Evolutionary conservation across 2,113 vertebrate species (phyloP), one percentile per base, ranked within the genome.

Genomic region (Empidonax alnorum): DNA sequence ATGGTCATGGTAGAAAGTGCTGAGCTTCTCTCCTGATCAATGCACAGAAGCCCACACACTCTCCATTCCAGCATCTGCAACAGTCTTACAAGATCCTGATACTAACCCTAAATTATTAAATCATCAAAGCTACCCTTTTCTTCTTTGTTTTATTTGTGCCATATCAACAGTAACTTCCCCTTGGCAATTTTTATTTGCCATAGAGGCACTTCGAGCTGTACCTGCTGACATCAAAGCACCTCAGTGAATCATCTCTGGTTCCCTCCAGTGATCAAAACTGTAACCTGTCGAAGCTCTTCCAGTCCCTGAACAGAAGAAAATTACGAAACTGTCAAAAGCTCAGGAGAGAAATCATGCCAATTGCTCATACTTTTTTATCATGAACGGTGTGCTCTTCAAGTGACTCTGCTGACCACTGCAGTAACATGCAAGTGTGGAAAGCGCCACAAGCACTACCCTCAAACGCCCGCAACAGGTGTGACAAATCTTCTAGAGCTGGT

Each of bases 121-220:
- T 86, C 72, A 86, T 80, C 75, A 91, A 89, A 94, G 37, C 22
- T 52, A 53, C 10, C 11, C 18, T 71, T 84, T 92, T 81, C 12
- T 72, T 72, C 37, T 79, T 87, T 76, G n/a, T 90, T 94, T 95
- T 93, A 63, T 80, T 85, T 83, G 17, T 15, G 74, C 84, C 66
- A 31, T 79, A 49, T 62, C 81, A 92, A 65, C 35, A 81, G 35
- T 62, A 82, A 22, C 53, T 83, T 93, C 63, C n/a, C 41, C 30
- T 69, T 50, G 23, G 55, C 44, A 89, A 76, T 66, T 89, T 86
- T 86, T 66, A 62, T 77, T 94, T 89, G 77, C 56, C 61, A 81
- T 37, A 89, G 44, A 90, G 39, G 21, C 20, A 62, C n/a, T 92
- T 92, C 1, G 0, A 92, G 53, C 27, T 63, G 11, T 63, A 71